Percentiles rank a stretch among this genome's conserved stretches.
These are phyloP conservation scores for Ellobius talpinus DNA, from an alignment of 2,113 vertebrate genomes.

Conservation along the genomic window DNA sequence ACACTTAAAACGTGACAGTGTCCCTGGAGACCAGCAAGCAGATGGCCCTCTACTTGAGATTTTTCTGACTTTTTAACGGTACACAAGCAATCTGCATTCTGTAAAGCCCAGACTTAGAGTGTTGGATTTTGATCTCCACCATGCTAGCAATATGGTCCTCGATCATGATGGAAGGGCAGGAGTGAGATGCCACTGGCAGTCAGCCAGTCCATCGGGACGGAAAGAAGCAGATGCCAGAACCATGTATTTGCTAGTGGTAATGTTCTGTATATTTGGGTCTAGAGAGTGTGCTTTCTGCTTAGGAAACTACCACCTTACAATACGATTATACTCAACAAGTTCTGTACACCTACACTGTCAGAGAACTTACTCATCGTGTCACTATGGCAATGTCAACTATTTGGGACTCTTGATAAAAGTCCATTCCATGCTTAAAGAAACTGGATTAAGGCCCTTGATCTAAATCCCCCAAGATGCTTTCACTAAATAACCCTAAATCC, in stretches of 20 bases:
- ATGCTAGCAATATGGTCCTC: background rate
- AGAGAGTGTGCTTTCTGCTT: background rate
- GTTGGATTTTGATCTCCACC: background rate
- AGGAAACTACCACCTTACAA: background rate
- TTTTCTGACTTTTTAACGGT: background rate
- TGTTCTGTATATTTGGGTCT: too few relatives aligned
- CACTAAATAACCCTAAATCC: slow-evolving; percentile 6
- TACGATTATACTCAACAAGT: background rate
- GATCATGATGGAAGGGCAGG: background rate
- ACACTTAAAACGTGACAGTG: background rate
- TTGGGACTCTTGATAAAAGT: background rate
- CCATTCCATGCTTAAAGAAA: background rate
- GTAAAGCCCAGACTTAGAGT: background rate
- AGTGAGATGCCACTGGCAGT: background rate
- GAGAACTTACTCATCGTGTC: background rate
- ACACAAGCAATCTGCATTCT: background rate
- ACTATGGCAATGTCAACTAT: background rate
- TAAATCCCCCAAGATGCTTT: slow-evolving; percentile 1
- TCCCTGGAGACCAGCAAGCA: background rate
- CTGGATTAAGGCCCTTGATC: background rate
- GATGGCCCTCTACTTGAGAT: background rate
- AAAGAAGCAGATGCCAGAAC: too few relatives aligned
- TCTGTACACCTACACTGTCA: background rate
- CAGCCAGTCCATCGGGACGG: too few relatives aligned
- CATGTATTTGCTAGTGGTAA: background rate